Evolutionary conservation across 2,888 invertebrate genomes (phyloP), one percentile per base, ranked within the genome.

Genomic region (Calephelis perditalis): DNA sequence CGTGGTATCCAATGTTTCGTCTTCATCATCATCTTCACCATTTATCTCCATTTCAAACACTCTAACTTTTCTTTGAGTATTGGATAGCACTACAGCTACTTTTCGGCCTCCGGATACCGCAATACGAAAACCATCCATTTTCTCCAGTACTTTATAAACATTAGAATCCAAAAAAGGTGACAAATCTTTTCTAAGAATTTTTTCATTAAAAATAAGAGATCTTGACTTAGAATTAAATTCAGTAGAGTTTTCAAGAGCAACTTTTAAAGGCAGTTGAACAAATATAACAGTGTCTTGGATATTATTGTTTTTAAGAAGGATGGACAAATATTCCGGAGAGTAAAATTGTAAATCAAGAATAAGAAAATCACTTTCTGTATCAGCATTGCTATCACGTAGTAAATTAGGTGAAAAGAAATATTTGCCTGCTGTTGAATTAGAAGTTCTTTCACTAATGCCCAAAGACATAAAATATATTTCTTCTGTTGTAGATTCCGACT

Each of bases 11-110:
- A 90, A 73, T n/a, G 85, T 85, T 61, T 91, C 92, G 59, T 95
- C 95, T 46, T 95, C 95, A 61, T 97, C 97, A 65, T 98, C 97
- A 66, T 98, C 98, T 62, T 96, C 96, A 36, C 97, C 97, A 75
- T 98, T 98, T 0, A 95, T 95, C 87, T 98, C 98, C 94, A 97
- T 97, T 81, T 98, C 97, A 77, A 96, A 96, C 57, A 98, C 92
- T 65, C 96, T 92, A 54, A 98, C 95, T 79, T 96, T 95, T 63
- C 96, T 93, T 60, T 91, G 90, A 71, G 93, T 96, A 70, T 96
- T 95, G 12, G 96, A 95, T 49, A 98, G 86, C 56, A 98, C 94
- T 49, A 97, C 96, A 8, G 97, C 95, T 8, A 98, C 96, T 84
- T 96, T 95, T 63, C 94, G 81, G 61, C 94, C 93, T 0, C 98